Conservation (phyloP, 2,113 vertebrate species). For the Poicephalus meyeri region DNA sequence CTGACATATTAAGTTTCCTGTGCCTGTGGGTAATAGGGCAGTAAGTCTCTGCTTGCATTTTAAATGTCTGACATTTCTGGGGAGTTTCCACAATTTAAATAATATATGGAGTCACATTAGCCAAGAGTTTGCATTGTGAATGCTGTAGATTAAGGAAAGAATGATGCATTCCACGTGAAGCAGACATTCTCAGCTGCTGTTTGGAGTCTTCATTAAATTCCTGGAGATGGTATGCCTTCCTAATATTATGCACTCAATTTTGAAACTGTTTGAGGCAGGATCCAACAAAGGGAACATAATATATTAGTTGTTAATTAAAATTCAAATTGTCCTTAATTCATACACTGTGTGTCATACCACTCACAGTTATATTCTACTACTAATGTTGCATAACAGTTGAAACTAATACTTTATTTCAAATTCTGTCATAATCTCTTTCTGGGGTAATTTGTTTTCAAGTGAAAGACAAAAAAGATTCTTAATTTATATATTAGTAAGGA, state of each 20-base stretch:
- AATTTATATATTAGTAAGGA: not conserved
- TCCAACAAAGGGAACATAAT: conserved; percentile 5
- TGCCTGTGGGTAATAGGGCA: not conserved
- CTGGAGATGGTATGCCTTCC: not conserved
- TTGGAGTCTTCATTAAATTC: conserved; percentile 19
- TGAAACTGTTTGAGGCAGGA: conserved; percentile 26
- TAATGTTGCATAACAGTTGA: conserved; percentile 4
- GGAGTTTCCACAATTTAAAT: not conserved
- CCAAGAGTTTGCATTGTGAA: not conserved
- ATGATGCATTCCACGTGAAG: not conserved
- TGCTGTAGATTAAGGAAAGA: not conserved
- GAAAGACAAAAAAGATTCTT: not conserved
- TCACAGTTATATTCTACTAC: not conserved
- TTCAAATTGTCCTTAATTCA: conserved; percentile 35
- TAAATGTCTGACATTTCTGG: not conserved
- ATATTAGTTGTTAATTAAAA: conserved; percentile 35
- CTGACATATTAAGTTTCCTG: not conserved
- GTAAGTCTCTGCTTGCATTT: not conserved
- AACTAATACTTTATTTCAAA: conserved; percentile 2
- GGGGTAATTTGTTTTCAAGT: not conserved
- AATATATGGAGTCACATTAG: not conserved
- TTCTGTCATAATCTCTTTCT: not conserved
- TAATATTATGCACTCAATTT: conserved; percentile 35
- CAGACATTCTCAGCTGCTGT: not conserved
- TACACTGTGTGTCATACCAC: not conserved